phyloP scores from a whole-genome alignment of 1,140 invertebrate species.

The Caenorhabditis elegans region WBcel235 BX284603.4:1822501-1823000 shows the following conservation, averaged over 20 bases:
- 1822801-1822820: conserved; percentile 43
- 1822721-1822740: conserved; percentile 40
- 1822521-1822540: too few species aligned
- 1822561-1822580: too few species aligned
- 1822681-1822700: conserved; percentile 36
- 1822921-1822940: not conserved
- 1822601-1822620: too few species aligned
- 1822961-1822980: not conserved
- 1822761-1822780: not conserved
- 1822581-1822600: too few species aligned
- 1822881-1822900: conserved; percentile 44
- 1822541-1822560: too few species aligned
- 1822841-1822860: conserved; percentile 27
- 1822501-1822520: too few species aligned
- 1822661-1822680: conserved; percentile 15
- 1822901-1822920: conserved; percentile 16
- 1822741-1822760: conserved; percentile 10
- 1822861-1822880: conserved; percentile 42
- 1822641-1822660: too few species aligned
- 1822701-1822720: conserved; percentile 35
- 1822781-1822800: not conserved
- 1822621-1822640: too few species aligned
- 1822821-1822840: conserved; percentile 23
- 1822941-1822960: not conserved
- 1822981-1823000: not conserved